Evolutionary conservation across 37 sponge, comb jelly and placozoan species (phyloP).

Genomic region (Ianthella basta): DNA sequence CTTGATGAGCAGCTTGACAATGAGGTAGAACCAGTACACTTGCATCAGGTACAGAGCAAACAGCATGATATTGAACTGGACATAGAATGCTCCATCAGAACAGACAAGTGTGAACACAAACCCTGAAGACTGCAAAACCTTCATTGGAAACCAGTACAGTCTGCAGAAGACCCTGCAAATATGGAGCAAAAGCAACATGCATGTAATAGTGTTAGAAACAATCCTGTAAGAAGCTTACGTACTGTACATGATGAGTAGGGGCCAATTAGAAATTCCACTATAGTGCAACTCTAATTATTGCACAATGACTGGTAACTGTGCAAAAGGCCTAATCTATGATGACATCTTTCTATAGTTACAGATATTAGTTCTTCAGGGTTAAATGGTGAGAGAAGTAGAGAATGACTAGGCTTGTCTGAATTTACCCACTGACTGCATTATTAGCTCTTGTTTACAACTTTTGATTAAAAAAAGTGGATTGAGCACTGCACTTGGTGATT

Average conservation of each 20-base stretch:
- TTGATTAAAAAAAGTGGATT: no score
- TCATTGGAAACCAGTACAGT: constrained; percentile 32
- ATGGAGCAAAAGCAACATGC: no score
- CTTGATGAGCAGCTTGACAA: constrained; percentile 17
- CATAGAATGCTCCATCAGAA: not conserved
- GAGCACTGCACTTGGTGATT: no score
- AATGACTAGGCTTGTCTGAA: no score
- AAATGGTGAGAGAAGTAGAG: no score
- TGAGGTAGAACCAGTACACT: constrained; percentile 37
- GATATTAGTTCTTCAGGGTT: not conserved
- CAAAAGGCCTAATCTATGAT: not conserved
- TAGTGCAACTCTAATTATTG: no score
- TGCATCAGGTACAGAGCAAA: not conserved
- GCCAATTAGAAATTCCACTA: no score
- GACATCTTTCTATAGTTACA: not conserved
- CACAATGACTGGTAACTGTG: not conserved
- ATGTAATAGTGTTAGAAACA: no score
- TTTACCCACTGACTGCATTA: no score
- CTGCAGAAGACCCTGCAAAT: not conserved
- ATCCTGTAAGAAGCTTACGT: no score
- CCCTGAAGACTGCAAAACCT: not conserved
- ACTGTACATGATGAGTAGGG: no score
- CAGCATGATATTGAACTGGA: constrained; percentile 6
- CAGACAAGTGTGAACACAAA: not conserved
- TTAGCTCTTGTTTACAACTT: no score